Base-by-base conservation (phyloP, 2,113 vertebrate species). In the Strigops habroptila region DNA sequence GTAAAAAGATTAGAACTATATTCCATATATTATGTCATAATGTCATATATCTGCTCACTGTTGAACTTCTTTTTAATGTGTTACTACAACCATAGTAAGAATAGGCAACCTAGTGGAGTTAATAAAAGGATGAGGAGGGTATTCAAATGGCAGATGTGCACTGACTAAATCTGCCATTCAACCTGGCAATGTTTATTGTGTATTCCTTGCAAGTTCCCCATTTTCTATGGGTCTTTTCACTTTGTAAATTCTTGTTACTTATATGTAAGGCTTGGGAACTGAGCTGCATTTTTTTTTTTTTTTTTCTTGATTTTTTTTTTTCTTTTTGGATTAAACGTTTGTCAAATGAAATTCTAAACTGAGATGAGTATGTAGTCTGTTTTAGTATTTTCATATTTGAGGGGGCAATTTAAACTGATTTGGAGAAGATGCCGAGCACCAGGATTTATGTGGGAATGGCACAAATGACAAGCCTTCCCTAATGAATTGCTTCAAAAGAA, bases 401-500 rank as follows among this genome's bases (percentile, higher is more conserved):
- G 18, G 22, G 27, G 80, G 22, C 41, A 74, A 62, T 57, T 65
- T 60, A 76, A 78, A 80, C 25, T 75, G 27, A 37, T 92, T 70
- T 90, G 76, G 51, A 82, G n/a, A 93, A 53, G 85, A 71, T 48
- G 28, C 35, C 0, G 2, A 76, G 8, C 28, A 60, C 35, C 37
- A 48, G 65, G 80, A 78, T 84, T 93, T 93, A 78, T 90, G 69
- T 77, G 65, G 85, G 89, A 91, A 80, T 80, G 87, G 82, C 85
- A 85, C n/a, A 82, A 81, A 48, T 94, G 96, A 91, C 64, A 93
- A 94, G 49, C 25, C 44, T 89, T 85, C 77, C 77, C 78, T 90
- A 92, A 94, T 90, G 82, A 97, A 93, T 95, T 91, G 23, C 78
- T 84, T 67, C 64, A 82, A 91, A 95, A 82, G 86, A 84, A 86